Conservation (phyloP, 1,140 invertebrate genomes). For the Mya arenaria region DNA sequence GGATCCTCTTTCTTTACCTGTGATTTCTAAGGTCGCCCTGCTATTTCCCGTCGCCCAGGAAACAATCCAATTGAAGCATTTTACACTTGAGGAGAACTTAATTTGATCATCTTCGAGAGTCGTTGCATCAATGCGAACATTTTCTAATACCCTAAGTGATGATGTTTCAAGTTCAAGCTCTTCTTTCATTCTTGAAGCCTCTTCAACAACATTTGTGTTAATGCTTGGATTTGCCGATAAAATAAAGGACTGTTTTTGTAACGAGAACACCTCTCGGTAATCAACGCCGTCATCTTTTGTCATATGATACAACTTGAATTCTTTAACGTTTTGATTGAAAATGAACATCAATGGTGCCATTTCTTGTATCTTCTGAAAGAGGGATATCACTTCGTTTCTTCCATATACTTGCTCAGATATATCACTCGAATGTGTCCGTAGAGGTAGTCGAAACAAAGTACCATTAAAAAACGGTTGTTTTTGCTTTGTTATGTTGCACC, state of each 20-base stretch:
- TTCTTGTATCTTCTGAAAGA: constrained; percentile 61
- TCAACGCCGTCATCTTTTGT: constrained; percentile 31
- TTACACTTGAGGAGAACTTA: too few relatives aligned
- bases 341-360: constrained; percentile 61
- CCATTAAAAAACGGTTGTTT: constrained; percentile 53
- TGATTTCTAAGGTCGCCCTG: constrained; percentile 3
- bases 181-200: background rate
- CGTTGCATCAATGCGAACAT: background rate
- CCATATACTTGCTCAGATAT: constrained; percentile 65
- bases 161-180: background rate
- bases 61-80: constrained; percentile 55
- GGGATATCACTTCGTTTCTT: constrained; percentile 49
- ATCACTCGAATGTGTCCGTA: constrained; percentile 66
- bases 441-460: constrained; percentile 70
- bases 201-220: background rate
- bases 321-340: constrained; percentile 69
- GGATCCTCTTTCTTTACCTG: constrained; percentile 25
- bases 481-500: constrained; percentile 50
- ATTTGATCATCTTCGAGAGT: too few relatives aligned
- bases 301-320: constrained; percentile 63
- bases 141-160: background rate
- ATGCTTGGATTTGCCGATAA: background rate
- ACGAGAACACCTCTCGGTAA: background rate
- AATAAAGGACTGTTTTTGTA: background rate
- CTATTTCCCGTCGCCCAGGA: constrained; percentile 62